Evolutionary conservation across 2,113 vertebrate genomes (phyloP), one percentile per base, ranked within the genome.

Genomic region (Mesocricetus auratus): DNA sequence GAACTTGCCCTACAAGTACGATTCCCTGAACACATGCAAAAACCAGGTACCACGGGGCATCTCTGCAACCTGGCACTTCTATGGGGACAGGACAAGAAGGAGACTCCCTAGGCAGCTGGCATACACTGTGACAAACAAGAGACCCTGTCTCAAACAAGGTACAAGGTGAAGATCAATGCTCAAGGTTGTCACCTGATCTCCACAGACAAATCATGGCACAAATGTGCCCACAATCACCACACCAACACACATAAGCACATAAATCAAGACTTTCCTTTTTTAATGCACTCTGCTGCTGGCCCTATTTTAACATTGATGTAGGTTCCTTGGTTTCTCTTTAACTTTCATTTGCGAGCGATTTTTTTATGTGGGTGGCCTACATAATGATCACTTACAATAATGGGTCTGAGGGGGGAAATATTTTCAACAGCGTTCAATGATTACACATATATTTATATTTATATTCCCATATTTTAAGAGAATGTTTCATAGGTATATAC

Each of bases 371-470:
- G 77, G 58, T 86, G 66, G 45, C 89, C 94, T 97, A 89, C 31
- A 88, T 96, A 71, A 96, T 68, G 86, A 94, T 93, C 92, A 93
- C 62, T 95, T 93, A 90, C 0, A 96, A 66, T n/a, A 81, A 92
- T 74, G 62, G 64, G 83, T 7, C 85, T 68, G 12, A 3, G 19
- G 24, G 31, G 33, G 5, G 9, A 6, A 31, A 13, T 31, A 89
- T 68, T 82, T 87, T 89, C 85, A 81, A 79, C 79, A 77, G 66
- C 75, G 86, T 88, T 97, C 75, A 90, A 81, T 93, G 85, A 95
- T 73, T 96, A 86, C 93, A 95, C 97, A 98, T n/a, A n/a, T n/a
- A n/a, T n/a, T n/a, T n/a, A n/a, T n/a, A n/a, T n/a, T 74, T 83
- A 83, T 78, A 92, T 92, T 89, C 94, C 90, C 85, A 90, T 71